Conservation (phyloP, 1,140 invertebrate genomes). For the Proales similis region DNA sequence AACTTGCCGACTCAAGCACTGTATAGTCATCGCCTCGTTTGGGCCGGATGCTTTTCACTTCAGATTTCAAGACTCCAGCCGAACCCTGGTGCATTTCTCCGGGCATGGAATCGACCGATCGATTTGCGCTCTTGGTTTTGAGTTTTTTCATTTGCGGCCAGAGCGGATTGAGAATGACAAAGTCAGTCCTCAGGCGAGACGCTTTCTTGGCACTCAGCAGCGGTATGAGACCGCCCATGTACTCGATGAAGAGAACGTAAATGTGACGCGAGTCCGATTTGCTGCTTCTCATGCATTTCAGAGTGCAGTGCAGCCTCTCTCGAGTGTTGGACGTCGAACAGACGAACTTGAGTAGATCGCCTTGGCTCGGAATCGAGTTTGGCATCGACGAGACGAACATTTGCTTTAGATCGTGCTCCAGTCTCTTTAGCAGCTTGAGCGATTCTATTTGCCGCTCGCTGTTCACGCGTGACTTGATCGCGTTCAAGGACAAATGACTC, state of each 20-base stretch:
- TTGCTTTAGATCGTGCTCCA: conserved; percentile 69
- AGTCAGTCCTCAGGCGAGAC: conserved; percentile 92
- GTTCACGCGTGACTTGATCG: conserved; percentile 59
- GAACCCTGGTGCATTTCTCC: no score
- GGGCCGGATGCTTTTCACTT: no score
- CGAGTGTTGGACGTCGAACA: conserved; percentile 75
- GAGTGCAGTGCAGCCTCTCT: conserved; percentile 83
- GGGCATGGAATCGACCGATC: no score
- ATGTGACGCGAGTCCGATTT: conserved; percentile 68
- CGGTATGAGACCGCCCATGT: conserved; percentile 87
- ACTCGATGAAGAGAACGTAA: conserved; percentile 88
- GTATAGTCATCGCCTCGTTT: no score
- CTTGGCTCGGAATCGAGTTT: conserved; percentile 84
- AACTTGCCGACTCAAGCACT: no score
- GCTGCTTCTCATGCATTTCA: conserved; percentile 73
- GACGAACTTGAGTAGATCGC: conserved; percentile 80
- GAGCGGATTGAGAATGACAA: conserved; percentile 79
- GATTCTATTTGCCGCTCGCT: conserved; percentile 50
- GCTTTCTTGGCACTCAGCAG: conserved; percentile 87
- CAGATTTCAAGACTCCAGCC: no score
- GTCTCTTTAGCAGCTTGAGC: background rate
- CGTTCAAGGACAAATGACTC: conserved; percentile 73
- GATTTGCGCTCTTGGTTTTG: conserved; percentile 39
- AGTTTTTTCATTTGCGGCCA: conserved; percentile 57
- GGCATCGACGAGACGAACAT: conserved; percentile 90